phyloP scores from a whole-genome alignment of 2,888 invertebrate genomes.

The Poecilus cupreus region DNA sequence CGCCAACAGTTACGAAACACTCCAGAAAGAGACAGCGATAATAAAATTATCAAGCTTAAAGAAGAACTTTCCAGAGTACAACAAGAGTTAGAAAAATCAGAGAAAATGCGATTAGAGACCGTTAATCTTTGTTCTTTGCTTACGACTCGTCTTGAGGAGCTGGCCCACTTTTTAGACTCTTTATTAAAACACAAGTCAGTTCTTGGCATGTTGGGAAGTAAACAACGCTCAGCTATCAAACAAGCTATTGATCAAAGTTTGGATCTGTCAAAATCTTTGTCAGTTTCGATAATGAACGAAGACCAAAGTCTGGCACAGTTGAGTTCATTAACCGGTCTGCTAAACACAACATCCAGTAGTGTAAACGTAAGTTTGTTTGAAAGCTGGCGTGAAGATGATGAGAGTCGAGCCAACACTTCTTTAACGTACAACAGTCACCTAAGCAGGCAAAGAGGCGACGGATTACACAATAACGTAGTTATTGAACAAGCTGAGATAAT shows the following conservation, averaged over 20 bases:
- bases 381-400: slow-evolving; percentile 49
- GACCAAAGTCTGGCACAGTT: slow-evolving; percentile 74
- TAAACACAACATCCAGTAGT: slow-evolving; percentile 67
- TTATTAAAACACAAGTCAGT: slow-evolving; percentile 78
- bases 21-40: slow-evolving; percentile 64
- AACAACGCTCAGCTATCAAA: slow-evolving; percentile 74
- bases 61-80: slow-evolving; percentile 65
- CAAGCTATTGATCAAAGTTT: slow-evolving; percentile 75
- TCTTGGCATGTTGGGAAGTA: slow-evolving; percentile 74
- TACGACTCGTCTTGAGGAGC: slow-evolving; percentile 78
- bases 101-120: slow-evolving; percentile 70
- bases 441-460: slow-evolving; percentile 63
- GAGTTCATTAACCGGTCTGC: slow-evolving; percentile 72
- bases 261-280: slow-evolving; percentile 74
- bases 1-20: slow-evolving; percentile 63
- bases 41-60: slow-evolving; percentile 63
- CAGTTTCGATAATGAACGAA: slow-evolving; percentile 70
- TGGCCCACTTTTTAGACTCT: slow-evolving; percentile 80
- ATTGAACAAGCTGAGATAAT: slow-evolving; percentile 66
- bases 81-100: slow-evolving; percentile 69
- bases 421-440: slow-evolving; percentile 69
- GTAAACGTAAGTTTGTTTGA: slow-evolving; percentile 64
- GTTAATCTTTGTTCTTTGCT: slow-evolving; percentile 74
- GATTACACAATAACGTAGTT: slow-evolving; percentile 61
- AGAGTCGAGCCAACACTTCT: slow-evolving; percentile 65